Conservation (phyloP, 2,113 vertebrate species). For the Azemiops feae region DNA sequence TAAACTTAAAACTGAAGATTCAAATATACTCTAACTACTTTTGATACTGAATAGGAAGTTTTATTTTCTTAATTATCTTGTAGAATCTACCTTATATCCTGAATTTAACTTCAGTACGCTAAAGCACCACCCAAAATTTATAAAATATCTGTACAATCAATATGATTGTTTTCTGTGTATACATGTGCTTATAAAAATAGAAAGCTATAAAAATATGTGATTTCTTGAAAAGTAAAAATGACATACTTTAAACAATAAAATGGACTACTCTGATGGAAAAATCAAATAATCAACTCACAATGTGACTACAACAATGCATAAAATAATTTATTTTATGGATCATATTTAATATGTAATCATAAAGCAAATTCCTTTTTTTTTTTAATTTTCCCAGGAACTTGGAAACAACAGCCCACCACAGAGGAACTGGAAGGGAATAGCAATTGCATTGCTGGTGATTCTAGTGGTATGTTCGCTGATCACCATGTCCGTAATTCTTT, state of each 20-base stretch:
- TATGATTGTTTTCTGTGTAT: neutral
- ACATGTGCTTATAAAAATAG: neutral
- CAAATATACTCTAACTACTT: conserved; percentile 43
- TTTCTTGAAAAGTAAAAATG: conserved; percentile 17
- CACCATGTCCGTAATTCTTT: conserved; percentile 97
- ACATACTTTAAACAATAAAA: conserved; percentile 46
- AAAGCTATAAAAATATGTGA: neutral
- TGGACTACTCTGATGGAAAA: conserved; percentile 33
- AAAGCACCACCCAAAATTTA: conserved; percentile 40
- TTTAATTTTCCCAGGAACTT: conserved; percentile 84
- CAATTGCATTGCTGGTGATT: conserved; percentile 97
- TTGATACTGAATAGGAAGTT: conserved; percentile 46
- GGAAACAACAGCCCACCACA: conserved; percentile 89
- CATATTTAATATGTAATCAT: conserved; percentile 57
- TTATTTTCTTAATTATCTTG: conserved; percentile 57
- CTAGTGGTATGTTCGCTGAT: conserved; percentile 97
- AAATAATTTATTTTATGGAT: conserved; percentile 51
- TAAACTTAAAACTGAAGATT: conserved; percentile 4
- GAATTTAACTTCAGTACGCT: conserved; percentile 46
- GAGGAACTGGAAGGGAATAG: conserved; percentile 99
- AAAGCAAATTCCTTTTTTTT: conserved; percentile 55
- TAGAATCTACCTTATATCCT: conserved; percentile 44
- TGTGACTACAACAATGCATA: conserved; percentile 38
- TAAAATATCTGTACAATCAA: conserved; percentile 31
- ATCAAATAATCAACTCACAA: conserved; percentile 37